Evolutionary conservation across 2,797 vertebrate species (phyloP).

Genomic region (Thunnus albacares): DNA sequence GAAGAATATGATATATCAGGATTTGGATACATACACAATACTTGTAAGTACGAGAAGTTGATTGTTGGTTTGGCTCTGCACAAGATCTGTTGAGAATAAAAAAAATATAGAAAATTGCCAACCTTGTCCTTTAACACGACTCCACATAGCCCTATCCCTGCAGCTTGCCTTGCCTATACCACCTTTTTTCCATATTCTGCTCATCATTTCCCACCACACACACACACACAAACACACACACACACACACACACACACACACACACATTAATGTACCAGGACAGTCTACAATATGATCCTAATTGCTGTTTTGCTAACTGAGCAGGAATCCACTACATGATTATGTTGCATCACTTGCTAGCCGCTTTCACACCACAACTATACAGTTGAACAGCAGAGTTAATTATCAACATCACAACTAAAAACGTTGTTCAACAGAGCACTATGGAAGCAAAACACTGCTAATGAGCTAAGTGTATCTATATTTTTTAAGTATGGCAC

Average conservation of each 20-base stretch:
- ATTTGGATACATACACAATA: too few species aligned
- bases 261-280: background rate
- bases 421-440: slow-evolving; percentile 15
- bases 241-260: background rate
- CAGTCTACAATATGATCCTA: slow-evolving; percentile 19
- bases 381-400: slow-evolving; percentile 1
- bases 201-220: background rate
- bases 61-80: too few species aligned
- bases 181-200: background rate
- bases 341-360: slow-evolving; percentile 5
- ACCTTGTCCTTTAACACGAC: too few species aligned
- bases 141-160: background rate
- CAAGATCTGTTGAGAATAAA: too few species aligned
- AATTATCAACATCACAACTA: slow-evolving; percentile 20
- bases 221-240: background rate
- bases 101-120: too few species aligned
- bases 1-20: too few species aligned
- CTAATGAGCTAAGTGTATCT: background rate
- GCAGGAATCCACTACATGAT: slow-evolving; percentile 30
- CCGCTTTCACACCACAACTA: background rate
- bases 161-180: background rate
- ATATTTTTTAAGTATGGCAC: background rate
- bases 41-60: too few species aligned
- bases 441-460: slow-evolving; percentile 18
- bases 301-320: slow-evolving; percentile 44